Conservation (phyloP, 2,888 invertebrate species). For the Gymnocheta viridis region DNA sequence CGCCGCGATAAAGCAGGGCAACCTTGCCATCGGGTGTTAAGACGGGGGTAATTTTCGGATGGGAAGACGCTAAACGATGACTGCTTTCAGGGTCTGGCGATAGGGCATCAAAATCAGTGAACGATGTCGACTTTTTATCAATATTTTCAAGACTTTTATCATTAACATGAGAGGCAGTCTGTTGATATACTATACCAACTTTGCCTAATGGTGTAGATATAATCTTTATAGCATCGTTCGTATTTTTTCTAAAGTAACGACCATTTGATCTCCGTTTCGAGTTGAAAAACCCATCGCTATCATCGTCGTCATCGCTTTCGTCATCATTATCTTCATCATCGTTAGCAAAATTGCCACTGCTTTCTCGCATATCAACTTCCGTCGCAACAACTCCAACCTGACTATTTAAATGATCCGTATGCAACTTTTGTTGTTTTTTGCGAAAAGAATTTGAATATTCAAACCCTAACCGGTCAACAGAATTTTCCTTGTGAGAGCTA, state of each 20-base stretch:
- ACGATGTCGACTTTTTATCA: constrained; percentile 75
- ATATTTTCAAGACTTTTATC: constrained; percentile 58
- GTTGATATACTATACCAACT: constrained; percentile 82
- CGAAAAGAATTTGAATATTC: constrained; percentile 76
- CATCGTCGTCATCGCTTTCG: constrained; percentile 77
- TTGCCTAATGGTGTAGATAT: constrained; percentile 82
- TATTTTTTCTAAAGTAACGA: constrained; percentile 81
- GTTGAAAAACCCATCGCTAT: constrained; percentile 77
- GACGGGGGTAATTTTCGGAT: constrained; percentile 82
- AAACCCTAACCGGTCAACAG: constrained; percentile 74
- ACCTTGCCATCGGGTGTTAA: constrained; percentile 83
- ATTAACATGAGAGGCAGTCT: constrained; percentile 76
- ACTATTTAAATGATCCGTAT: constrained; percentile 71
- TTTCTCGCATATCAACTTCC: constrained; percentile 79
- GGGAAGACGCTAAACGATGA: constrained; percentile 81
- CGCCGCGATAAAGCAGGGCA: constrained; percentile 82
- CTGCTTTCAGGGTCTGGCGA: constrained; percentile 81
- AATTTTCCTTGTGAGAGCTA: constrained; percentile 69
- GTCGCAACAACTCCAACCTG: constrained; percentile 62
- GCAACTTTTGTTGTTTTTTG: constrained; percentile 75
- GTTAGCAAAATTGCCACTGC: constrained; percentile 80
- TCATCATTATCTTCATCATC: constrained; percentile 80
- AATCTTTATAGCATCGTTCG: constrained; percentile 82
- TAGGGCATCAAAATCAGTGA: constrained; percentile 80
- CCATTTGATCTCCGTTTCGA: constrained; percentile 77